Conservation (phyloP, 2,888 invertebrate genomes). For the Drymonia ruficornis region DNA sequence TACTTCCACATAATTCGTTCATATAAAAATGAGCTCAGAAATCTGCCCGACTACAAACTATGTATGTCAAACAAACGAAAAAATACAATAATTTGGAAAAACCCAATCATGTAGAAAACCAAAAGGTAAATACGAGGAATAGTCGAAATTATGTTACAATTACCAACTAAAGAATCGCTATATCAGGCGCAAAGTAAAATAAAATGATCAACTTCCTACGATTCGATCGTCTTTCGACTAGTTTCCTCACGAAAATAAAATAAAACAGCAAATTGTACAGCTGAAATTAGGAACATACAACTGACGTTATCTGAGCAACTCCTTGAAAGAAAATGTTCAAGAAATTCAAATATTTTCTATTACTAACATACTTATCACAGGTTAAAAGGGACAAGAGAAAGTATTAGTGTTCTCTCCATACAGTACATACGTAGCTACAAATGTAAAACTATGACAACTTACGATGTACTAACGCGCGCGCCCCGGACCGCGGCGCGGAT, state of each 20-base stretch:
- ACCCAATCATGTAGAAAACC: conserved; percentile 31
- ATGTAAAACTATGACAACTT: conserved; percentile 77
- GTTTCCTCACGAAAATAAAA: conserved; percentile 63
- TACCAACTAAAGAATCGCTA: conserved; percentile 59
- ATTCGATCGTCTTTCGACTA: conserved; percentile 65
- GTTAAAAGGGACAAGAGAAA: conserved; percentile 84
- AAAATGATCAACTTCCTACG: conserved; percentile 43
- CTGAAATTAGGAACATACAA: conserved; percentile 80
- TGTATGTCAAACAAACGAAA: conserved; percentile 24
- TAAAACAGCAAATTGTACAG: conserved; percentile 65
- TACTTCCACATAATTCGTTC: conserved; percentile 44
- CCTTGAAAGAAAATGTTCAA: conserved; percentile 70
- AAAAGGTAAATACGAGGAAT: conserved; percentile 45
- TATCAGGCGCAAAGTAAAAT: conserved; percentile 64
- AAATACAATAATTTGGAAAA: conserved; percentile 26
- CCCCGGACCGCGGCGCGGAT: conserved; percentile 43
- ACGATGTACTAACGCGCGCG: conserved; percentile 63
- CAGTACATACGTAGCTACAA: conserved; percentile 64
- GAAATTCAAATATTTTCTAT: conserved; percentile 69
- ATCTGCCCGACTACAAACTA: conserved; percentile 29
- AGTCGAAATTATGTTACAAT: conserved; percentile 46
- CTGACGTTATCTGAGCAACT: conserved; percentile 75
- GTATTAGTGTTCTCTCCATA: conserved; percentile 82
- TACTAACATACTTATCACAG: conserved; percentile 84
- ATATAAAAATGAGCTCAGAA: conserved; percentile 56